phyloP scores from a whole-genome alignment of 53 echinoderm and acorn worm species.

The Glandiceps talaboti region DNA sequence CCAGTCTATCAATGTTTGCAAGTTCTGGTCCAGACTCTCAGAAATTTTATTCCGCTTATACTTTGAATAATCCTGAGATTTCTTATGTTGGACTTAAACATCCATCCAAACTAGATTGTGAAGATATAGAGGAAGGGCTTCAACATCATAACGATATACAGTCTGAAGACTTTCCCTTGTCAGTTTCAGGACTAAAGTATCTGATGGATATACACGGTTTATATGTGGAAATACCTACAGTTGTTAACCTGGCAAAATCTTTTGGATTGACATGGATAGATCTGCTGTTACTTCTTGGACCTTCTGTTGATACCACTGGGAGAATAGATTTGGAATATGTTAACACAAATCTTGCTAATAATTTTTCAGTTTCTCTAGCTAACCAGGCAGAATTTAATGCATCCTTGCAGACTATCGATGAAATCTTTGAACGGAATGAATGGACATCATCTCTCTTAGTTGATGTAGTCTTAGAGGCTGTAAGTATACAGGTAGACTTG shows the following conservation, averaged over 20 bases:
- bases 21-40: not conserved
- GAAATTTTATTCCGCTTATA: constrained; percentile 12
- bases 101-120: constrained; percentile 5
- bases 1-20: not conserved
- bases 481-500: not conserved
- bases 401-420: not conserved
- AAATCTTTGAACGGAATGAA: not conserved
- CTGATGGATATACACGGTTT: constrained; percentile 4
- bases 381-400: not conserved
- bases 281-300: constrained; percentile 4
- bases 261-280: constrained; percentile 3
- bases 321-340: not conserved
- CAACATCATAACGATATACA: constrained; percentile 6
- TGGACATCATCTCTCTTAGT: not conserved
- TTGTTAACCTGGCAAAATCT: not conserved
- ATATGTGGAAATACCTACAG: not conserved
- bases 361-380: not conserved
- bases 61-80: not conserved
- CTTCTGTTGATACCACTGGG: not conserved
- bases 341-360: not conserved
- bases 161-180: constrained; percentile 1
- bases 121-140: not conserved
- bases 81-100: constrained; percentile 13
- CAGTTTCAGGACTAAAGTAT: not conserved
- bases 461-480: not conserved